Conservation (phyloP, 2,113 vertebrate species). For the Coturnix japonica region DNA sequence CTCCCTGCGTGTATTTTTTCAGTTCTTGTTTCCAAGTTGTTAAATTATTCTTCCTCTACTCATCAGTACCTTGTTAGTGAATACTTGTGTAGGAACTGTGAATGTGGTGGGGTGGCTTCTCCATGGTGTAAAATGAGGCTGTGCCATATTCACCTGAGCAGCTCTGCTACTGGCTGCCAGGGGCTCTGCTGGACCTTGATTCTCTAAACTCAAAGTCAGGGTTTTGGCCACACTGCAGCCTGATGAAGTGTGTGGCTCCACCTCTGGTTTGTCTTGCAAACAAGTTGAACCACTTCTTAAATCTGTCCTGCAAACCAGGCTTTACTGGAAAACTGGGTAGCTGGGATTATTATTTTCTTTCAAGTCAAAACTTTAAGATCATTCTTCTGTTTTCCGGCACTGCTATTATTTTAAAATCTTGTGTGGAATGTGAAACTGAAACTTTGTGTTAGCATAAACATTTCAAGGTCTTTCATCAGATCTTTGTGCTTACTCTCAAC, state of each 20-base stretch:
- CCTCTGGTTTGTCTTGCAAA: background rate
- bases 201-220: background rate
- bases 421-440: background rate
- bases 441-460: background rate
- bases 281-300: background rate
- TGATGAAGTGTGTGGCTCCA: rapidly evolving
- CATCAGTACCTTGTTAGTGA: background rate
- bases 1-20: background rate
- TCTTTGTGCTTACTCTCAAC: background rate
- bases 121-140: rapidly evolving
- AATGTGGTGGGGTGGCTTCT: background rate
- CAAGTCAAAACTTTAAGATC: background rate
- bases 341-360: background rate
- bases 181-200: rapidly evolving
- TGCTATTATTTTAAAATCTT: background rate
- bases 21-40: background rate
- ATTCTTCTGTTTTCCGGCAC: background rate
- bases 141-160: background rate
- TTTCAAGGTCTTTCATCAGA: constrained; percentile 4
- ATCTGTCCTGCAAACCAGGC: background rate
- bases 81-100: background rate
- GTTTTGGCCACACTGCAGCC: rapidly evolving
- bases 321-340: background rate
- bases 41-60: background rate
- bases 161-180: background rate